Conservation (phyloP, 2,888 invertebrate species). For the Lycia hirtaria region DNA sequence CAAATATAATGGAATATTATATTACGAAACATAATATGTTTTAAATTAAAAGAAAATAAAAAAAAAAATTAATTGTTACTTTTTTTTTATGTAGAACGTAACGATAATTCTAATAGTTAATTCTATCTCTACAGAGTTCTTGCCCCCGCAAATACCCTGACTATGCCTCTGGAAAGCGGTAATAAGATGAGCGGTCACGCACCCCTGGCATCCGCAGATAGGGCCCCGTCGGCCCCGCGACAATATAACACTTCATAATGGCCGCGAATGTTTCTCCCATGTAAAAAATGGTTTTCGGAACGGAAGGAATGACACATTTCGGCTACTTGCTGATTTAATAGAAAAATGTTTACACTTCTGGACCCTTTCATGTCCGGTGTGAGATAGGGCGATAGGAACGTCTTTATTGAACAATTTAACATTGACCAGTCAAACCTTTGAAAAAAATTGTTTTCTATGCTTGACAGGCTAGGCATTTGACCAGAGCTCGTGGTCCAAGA, state of each 20-base stretch:
- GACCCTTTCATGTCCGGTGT: slow-evolving; percentile 6
- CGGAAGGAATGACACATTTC: slow-evolving; percentile 29
- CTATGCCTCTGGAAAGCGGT: slow-evolving; percentile 41
- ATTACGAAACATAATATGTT: too few relatives aligned
- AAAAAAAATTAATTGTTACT: too few relatives aligned
- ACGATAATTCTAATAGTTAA: not conserved
- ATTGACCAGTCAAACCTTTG: not conserved
- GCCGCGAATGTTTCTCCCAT: slow-evolving; percentile 37
- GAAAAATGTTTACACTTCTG: slow-evolving; percentile 14
- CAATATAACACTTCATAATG: slow-evolving; percentile 55
- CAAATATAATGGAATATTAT: too few relatives aligned
- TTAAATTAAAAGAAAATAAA: too few relatives aligned
- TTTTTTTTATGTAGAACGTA: too few relatives aligned
- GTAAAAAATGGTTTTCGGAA: slow-evolving; percentile 32
- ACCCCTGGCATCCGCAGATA: slow-evolving; percentile 66
- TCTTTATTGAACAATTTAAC: not conserved
- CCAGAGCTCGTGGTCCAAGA: too few relatives aligned
- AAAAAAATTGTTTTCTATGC: too few relatives aligned
- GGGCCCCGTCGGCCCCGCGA: slow-evolving; percentile 46
- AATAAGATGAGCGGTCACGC: slow-evolving; percentile 79
- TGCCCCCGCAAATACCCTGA: too few relatives aligned
- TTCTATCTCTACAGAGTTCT: slow-evolving; percentile 12
- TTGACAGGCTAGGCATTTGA: too few relatives aligned
- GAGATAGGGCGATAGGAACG: slow-evolving; percentile 1
- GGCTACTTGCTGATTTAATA: slow-evolving; percentile 17